Evolutionary conservation across 2,113 vertebrate genomes (phyloP).

Genomic region (Proteles cristata): DNA sequence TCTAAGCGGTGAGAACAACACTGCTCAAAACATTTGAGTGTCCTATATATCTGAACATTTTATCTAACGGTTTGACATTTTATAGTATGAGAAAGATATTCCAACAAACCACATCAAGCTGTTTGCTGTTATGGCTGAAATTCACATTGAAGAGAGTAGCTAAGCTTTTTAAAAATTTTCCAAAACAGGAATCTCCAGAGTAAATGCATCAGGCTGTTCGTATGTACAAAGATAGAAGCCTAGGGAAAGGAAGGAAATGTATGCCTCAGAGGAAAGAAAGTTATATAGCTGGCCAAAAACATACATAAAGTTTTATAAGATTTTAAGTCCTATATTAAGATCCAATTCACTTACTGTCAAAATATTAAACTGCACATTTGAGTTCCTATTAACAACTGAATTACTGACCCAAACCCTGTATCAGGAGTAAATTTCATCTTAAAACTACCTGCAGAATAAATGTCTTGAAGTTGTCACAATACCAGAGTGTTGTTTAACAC

Average conservation of each 20-base stretch:
- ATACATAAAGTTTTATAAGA: background rate
- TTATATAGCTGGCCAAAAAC: background rate
- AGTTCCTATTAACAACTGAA: constrained; percentile 34
- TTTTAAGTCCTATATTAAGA: background rate
- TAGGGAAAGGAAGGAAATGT: background rate
- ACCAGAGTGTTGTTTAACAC: constrained; percentile 20
- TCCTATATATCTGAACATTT: constrained; percentile 27
- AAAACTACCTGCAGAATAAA: background rate
- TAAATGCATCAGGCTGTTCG: background rate
- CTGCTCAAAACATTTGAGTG: background rate
- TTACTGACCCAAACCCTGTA: constrained; percentile 12
- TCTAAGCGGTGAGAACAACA: background rate
- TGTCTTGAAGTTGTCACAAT: constrained; percentile 60
- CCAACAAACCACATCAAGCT: background rate
- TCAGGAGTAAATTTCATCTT: background rate
- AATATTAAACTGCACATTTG: background rate
- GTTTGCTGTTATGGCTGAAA: constrained; percentile 13
- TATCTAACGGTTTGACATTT: constrained; percentile 20
- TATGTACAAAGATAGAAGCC: background rate
- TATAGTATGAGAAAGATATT: background rate
- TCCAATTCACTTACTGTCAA: background rate
- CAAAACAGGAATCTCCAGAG: background rate
- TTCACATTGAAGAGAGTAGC: background rate
- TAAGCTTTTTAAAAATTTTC: constrained; percentile 10
- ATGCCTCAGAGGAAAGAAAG: background rate